Base-by-base conservation (phyloP, 2,113 vertebrate species). In the Neotoma lepida region DNA sequence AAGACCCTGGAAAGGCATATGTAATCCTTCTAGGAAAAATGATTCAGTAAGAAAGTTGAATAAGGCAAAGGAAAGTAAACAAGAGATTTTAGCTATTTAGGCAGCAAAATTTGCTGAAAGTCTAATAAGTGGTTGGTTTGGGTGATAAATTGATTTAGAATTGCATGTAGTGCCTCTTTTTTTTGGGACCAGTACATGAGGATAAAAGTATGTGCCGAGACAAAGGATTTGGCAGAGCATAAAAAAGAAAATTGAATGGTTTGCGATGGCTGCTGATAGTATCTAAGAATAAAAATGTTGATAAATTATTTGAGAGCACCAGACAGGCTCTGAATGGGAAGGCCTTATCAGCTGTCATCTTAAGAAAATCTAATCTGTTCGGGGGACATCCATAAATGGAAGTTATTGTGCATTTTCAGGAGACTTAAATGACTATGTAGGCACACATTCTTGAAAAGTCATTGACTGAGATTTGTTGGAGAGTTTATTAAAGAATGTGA, bases 281-380 rank as follows among this genome's bases (percentile, higher is more conserved):
- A 6, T 9, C 20, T 87, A 26, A 87, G 33, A 71, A 30, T 64
- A 73, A 95, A 66, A 82, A 82, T 71, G 39, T 56, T 44, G 22
- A 86, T 78, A 61, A 13, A 6, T 54, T 76, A 77, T 64, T 91
- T 91, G 20, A 14, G 49, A 86, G 33, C 51, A 46, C 66, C 35
- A 95, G 26, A 82, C 2, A 76, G 33, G 14, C 22, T 78, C 13
- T 93, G 41, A n/a, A 77, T 3, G 13, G 4, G 68, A 89, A 77
- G 33, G 2, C 5, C 6, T 94, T 54, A 51, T 35, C 18, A 88
- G 1, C 6, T 33, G 41, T 6, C 4, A 46, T 44, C 4, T 81
- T 95, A 76, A 90, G 17, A 85, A 51, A 92, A 80, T 70, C 20
- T 64, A 41, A 73, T 41, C 88, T 86, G 71, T 78, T 86, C 30